Base-by-base conservation (phyloP, 2,888 invertebrate species). In the Spodoptera littoralis region DNA sequence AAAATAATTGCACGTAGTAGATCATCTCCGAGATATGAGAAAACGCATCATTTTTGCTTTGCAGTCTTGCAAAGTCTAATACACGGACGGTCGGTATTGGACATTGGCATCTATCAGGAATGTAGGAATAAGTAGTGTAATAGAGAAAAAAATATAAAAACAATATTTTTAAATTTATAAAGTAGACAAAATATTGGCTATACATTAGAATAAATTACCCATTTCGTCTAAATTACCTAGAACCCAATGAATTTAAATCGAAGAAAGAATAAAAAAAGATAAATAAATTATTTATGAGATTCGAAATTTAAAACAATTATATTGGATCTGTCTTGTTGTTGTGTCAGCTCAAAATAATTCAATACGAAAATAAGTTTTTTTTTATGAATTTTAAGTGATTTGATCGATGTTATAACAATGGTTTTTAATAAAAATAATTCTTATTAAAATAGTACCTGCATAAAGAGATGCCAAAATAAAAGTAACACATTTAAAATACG, bases 151-250 rank as follows among this genome's bases (percentile, higher is more conserved):
- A 36, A 36, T 36, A 36, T 36, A 36, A 36, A 36, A 36, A 36
- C 6, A 36, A 74, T 79, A 80, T 80, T 77, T 79, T 77, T 66
- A 77, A 75, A 75, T 75, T 75, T 80, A 65, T 73, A 75, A 67
- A 50, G 57, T 80, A 80, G 71, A 74, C 27, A 60, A 60, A 65
- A 75, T 58, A 68, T 65, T 63, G 66, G 63, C 76, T 68, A 58
- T 68, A 46, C 64, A 57, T 18, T 76, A 71, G 13, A 11, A 58
- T 57, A 60, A 59, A 65, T 62, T 55, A 58, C 62, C 54, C 30
- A 54, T 52, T 56, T 54, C 18, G 55, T 60, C 60, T 47, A 47
- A 64, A 65, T 49, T 47, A 12, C 42, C 27, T 43, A 70, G 24
- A 57, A 13, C 52, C 8, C 12, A 63, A 67, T 46, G 41, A 60